Evolutionary conservation across 2,797 vertebrate genomes (phyloP), one percentile per base, ranked within the genome.

Genomic region (Micrastur ruficollis): DNA sequence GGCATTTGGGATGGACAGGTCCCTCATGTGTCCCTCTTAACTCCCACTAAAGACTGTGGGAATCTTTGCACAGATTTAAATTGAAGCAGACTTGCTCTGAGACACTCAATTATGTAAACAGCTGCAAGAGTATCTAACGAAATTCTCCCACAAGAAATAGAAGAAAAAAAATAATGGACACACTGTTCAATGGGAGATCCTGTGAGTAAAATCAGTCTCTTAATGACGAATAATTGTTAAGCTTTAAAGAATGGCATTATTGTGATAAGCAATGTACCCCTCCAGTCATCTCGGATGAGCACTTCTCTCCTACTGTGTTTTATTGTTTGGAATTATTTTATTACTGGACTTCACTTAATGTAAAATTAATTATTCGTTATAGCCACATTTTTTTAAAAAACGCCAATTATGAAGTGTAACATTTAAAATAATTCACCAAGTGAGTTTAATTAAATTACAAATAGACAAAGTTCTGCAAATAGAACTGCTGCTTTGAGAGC

Each of bases 341-440:
- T 81, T 94, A 55, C 82, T 55, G 66, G 92, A 66, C 88, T 86
- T 82, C 32, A 70, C 20, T 80, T 88, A 29, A 79, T 70, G 46
- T 86, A 88, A 72, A 91, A 95, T 79, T 91, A 95, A 90, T 87
- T 83, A 81, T 74, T 92, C 25, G 40, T 81, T 44, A 44, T 44
- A 44, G 18, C 42, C 42, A 44, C 17, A 44, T 44, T 44, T 44
- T 44, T 44, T 44, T 18, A 44, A 14, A 0, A 3, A 29, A 26
- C 68, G 83, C 59, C 44, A 81, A 62, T 95, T 90, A 91, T 31
- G 58, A 96, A 95, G 76, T 52, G 44, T 81, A 90, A 79, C 86
- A 95, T 94, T 95, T 94, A 94, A 90, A 95, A 89, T 86, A 96
- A 95, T 88, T 91, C 85, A 70, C 42, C 82, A 47, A 95, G 81